Percentiles rank a stretch among this genome's conserved stretches.
Conservation (phyloP, 1,140 invertebrate species). For the Leucophenga varia region DNA sequence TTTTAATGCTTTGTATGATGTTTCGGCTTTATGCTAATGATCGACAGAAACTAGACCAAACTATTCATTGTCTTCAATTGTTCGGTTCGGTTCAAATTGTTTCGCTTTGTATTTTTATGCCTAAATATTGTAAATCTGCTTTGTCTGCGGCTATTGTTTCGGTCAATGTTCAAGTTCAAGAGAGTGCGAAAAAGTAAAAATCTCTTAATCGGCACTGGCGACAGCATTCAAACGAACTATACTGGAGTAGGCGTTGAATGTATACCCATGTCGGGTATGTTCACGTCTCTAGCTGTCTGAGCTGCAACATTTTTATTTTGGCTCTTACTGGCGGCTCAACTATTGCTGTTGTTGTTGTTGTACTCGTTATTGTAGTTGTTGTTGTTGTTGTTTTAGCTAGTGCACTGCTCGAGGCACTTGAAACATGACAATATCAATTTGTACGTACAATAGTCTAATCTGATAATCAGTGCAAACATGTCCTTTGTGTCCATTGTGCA, state of each 20-base stretch:
- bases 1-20: background rate
- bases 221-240: constrained; percentile 49
- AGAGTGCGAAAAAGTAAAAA: constrained; percentile 48
- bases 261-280: constrained; percentile 9
- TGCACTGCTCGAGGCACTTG: constrained; percentile 34
- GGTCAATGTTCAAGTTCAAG: constrained; percentile 29
- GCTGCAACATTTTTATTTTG: no score
- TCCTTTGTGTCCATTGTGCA: constrained; percentile 56
- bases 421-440: constrained; percentile 57
- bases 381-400: no score
- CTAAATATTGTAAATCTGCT: constrained; percentile 50
- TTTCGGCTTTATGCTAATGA: constrained; percentile 53
- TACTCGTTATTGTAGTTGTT: no score
- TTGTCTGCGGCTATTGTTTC: constrained; percentile 17
- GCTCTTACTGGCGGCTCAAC: no score
- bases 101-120: constrained; percentile 12
- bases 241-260: no score
- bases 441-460: constrained; percentile 55
- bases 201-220: constrained; percentile 55
- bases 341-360: no score
- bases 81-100: constrained; percentile 33
- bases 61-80: constrained; percentile 39
- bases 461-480: constrained; percentile 56
- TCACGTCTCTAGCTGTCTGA: background rate
- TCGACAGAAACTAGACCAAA: constrained; percentile 43